phyloP scores from a whole-genome alignment of 2,888 invertebrate genomes.

The Pasiphila rectangulata region DNA sequence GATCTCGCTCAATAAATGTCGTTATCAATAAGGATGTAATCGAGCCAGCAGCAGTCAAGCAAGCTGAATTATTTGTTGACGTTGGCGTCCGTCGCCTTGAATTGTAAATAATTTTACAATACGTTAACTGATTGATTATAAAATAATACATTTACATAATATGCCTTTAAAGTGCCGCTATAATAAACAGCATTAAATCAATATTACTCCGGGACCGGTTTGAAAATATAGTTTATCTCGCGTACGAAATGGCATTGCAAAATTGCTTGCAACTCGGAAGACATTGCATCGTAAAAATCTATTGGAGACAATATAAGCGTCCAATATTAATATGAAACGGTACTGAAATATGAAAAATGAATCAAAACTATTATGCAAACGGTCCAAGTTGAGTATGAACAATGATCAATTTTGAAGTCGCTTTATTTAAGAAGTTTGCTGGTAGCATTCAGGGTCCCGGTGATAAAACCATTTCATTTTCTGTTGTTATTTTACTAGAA shows the following conservation, averaged over 20 bases:
- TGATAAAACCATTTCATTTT: conserved; percentile 35
- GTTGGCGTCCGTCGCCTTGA: conserved; percentile 27
- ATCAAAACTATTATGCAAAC: conserved; percentile 73
- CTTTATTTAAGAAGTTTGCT: conserved; percentile 56
- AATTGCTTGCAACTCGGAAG: conserved; percentile 34
- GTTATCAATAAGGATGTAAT: conserved; percentile 21
- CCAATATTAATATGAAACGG: conserved; percentile 53
- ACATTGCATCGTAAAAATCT: conserved; percentile 43
- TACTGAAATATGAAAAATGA: conserved; percentile 55
- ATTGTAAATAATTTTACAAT: conserved; percentile 28
- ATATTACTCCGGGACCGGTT: conserved; percentile 8
- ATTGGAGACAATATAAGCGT: conserved; percentile 48
- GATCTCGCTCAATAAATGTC: conserved; percentile 9
- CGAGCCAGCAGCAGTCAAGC: conserved; percentile 22
- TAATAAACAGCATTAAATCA: conserved; percentile 21
- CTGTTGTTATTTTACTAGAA: conserved; percentile 34
- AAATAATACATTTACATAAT: conserved; percentile 29
- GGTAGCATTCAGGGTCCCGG: conserved; percentile 43
- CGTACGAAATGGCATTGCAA: conserved; percentile 19
- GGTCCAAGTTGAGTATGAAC: conserved; percentile 53
- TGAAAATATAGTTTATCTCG: conserved; percentile 20
- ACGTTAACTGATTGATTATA: conserved; percentile 22
- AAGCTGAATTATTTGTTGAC: conserved; percentile 24
- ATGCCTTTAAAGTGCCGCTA: conserved; percentile 21
- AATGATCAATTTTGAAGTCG: conserved; percentile 49